Percentiles rank a stretch among this genome's conserved stretches.
These are phyloP conservation scores for Brachyistius frenatus DNA, from an alignment of 2,113 vertebrate species.

Conservation along the genomic window DNA sequence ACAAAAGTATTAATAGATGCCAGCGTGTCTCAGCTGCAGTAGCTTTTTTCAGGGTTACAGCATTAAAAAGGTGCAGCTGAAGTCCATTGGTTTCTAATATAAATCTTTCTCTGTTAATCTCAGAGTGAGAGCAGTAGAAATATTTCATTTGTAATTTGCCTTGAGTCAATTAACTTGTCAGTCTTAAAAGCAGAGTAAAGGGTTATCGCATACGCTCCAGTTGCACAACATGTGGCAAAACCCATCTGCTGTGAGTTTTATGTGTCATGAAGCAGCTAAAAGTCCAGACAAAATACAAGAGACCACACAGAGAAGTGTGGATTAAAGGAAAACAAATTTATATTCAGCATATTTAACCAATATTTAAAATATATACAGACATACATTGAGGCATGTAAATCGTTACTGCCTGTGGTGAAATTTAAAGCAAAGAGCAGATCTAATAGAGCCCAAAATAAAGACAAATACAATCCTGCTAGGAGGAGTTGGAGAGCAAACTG, in stretches of 20 bases:
- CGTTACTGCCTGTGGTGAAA: too few species aligned
- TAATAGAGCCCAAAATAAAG: too few species aligned
- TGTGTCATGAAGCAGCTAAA: too few species aligned
- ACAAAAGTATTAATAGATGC: constrained; percentile 27
- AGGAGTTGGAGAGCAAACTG: too few species aligned
- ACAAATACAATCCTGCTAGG: too few species aligned
- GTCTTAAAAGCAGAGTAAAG: constrained; percentile 6
- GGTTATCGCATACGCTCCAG: not conserved
- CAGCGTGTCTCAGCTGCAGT: constrained; percentile 26
- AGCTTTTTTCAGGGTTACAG: constrained; percentile 11
- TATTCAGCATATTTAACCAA: too few species aligned
- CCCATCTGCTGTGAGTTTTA: not conserved
- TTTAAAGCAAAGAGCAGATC: too few species aligned
- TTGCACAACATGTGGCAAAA: not conserved
- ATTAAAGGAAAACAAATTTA: too few species aligned
- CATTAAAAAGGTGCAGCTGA: not conserved
- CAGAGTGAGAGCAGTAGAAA: constrained; percentile 5
- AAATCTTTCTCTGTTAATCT: constrained; percentile 22
- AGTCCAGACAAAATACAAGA: not conserved
- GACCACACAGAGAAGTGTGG: too few species aligned
- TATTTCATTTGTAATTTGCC: not conserved
- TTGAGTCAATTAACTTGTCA: constrained; percentile 25
- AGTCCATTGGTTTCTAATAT: constrained; percentile 10
- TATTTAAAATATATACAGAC: too few species aligned
- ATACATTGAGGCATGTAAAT: too few species aligned